These are phyloP conservation scores for Leptonema lineaticorne DNA, from an alignment of 1,140 invertebrate genomes.

Conservation along the genomic window DNA sequence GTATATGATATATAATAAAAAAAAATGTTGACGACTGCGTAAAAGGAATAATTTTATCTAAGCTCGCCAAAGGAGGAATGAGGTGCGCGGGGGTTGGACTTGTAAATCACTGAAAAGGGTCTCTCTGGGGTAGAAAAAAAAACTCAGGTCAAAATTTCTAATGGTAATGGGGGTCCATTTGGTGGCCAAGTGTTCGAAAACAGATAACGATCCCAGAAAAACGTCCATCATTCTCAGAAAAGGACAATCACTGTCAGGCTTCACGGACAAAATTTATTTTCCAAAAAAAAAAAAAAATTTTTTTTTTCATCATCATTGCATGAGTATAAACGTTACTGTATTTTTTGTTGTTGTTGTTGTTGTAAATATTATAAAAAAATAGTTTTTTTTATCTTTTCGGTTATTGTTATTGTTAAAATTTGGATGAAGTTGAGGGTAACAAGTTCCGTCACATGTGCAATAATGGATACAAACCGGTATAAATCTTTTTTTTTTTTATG, in stretches of 20 bases:
- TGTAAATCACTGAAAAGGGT: constrained; percentile 28
- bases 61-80: not conserved
- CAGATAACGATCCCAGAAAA: constrained; percentile 32
- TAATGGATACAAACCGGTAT: no score
- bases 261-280: no score
- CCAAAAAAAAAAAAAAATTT: no score
- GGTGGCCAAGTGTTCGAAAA: constrained; percentile 25
- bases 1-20: not conserved
- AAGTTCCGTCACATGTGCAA: not conserved
- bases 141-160: constrained; percentile 26
- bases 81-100: not conserved
- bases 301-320: no score
- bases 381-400: not conserved
- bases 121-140: no score
- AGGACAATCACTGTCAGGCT: constrained; percentile 18
- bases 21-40: not conserved
- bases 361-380: not conserved
- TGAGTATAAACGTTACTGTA: no score
- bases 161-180: constrained; percentile 16
- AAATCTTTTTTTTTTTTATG: no score
- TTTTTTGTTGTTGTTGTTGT: no score
- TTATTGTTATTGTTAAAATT: no score
- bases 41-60: not conserved
- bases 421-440: not conserved
- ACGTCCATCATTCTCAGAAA: constrained; percentile 28